Evolutionary conservation across 2,888 invertebrate species (phyloP).

Genomic region (Rhagonycha fulva): DNA sequence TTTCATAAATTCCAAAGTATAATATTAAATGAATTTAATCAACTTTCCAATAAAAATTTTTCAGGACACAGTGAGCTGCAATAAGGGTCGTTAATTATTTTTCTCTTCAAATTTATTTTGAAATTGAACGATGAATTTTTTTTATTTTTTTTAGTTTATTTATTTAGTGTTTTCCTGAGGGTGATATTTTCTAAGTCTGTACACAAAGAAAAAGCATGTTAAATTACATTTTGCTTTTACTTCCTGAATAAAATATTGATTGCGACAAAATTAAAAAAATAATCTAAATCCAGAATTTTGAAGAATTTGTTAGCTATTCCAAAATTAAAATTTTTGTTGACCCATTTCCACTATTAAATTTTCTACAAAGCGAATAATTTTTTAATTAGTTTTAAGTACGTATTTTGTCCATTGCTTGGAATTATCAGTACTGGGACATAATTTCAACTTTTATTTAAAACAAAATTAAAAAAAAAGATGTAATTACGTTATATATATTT

Average conservation of each 20-base stretch:
- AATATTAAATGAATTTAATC: neutral
- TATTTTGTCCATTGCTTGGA: no score
- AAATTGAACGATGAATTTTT: neutral
- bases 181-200: neutral
- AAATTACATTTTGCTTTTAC: neutral
- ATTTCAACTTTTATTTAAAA: no score
- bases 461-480: no score
- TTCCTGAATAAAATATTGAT: neutral
- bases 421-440: no score
- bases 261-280: neutral
- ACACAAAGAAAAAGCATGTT: neutral
- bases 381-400: no score
- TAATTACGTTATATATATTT: no score
- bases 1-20: neutral
- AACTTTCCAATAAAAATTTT: neutral
- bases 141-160: neutral
- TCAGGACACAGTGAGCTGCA: neutral
- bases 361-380: no score
- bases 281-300: no score
- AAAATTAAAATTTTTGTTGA: no score
- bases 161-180: neutral
- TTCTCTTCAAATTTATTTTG: neutral
- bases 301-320: no score
- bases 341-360: no score
- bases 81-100: neutral